These are phyloP conservation scores for Ferdinandea cuprea DNA, from an alignment of 2,888 invertebrate genomes.

Conservation along the genomic window DNA sequence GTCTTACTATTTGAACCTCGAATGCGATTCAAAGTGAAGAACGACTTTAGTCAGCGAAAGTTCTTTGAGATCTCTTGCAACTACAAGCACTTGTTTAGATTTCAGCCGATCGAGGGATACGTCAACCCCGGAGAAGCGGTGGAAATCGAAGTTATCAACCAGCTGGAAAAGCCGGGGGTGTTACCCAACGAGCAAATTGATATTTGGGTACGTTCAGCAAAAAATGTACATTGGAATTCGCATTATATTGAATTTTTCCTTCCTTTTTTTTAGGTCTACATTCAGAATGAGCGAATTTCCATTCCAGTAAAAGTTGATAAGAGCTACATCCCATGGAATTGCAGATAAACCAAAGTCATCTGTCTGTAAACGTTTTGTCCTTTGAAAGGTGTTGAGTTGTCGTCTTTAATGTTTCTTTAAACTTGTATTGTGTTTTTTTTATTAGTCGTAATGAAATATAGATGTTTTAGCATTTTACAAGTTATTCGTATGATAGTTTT, in stretches of 20 bases:
- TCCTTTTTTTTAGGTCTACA: conserved; percentile 76
- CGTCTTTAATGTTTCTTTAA: neutral
- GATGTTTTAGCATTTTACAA: neutral
- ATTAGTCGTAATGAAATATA: neutral
- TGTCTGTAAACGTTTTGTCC: neutral
- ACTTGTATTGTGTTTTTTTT: neutral
- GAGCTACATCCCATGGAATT: conserved; percentile 56
- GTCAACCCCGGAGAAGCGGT: conserved; percentile 79
- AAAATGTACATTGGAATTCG: neutral
- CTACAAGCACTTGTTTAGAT: conserved; percentile 77
- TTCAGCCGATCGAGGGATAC: conserved; percentile 78
- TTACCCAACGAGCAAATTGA: conserved; percentile 75
- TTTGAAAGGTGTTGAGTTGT: neutral
- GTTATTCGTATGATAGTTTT: too few relatives aligned
- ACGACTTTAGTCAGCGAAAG: conserved; percentile 78
- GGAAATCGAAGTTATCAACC: conserved; percentile 66
- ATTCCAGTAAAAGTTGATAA: conserved; percentile 79
- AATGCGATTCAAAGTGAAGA: conserved; percentile 75
- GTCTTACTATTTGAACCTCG: conserved; percentile 76
- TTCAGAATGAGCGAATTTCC: conserved; percentile 80
- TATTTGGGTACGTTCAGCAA: conserved; percentile 76
- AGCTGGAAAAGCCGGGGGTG: conserved; percentile 54
- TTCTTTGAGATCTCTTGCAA: conserved; percentile 80
- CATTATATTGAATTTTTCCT: neutral
- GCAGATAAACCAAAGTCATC: conserved; percentile 12